These are phyloP conservation scores for Cyanoramphus novaezelandiae DNA, from an alignment of 2,113 vertebrate genomes.

Conservation along the genomic window DNA sequence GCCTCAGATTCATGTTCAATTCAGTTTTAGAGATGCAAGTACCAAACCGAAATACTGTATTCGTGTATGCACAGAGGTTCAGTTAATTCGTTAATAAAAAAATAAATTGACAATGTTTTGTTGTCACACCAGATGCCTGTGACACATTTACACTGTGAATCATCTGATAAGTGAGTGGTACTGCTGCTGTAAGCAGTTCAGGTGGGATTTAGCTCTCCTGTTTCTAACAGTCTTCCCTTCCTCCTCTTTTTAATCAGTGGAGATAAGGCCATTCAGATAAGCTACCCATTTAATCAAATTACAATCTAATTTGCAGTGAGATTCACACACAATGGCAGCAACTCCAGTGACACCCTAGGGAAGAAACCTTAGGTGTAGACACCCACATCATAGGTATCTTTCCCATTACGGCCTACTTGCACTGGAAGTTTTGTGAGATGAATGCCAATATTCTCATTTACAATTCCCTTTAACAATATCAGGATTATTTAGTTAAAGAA, in stretches of 20 bases:
- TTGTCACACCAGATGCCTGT: not conserved
- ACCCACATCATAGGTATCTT: not conserved
- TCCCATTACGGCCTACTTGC: not conserved
- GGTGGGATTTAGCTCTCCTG: not conserved
- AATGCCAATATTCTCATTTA: not conserved
- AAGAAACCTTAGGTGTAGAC: not conserved
- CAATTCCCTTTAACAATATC: not conserved
- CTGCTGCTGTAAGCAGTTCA: not conserved
- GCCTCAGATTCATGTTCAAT: not conserved
- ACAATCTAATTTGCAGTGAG: not conserved
- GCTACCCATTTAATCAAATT: not conserved
- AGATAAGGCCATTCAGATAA: not conserved
- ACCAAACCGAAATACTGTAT: not conserved
- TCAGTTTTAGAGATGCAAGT: not conserved
- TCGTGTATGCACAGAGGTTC: not conserved
- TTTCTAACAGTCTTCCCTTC: not conserved
- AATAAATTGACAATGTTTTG: not conserved
- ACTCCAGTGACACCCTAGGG: not conserved
- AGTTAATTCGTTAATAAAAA: not conserved
- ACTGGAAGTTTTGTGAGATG: not conserved
- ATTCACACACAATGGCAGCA: not conserved
- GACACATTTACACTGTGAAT: not conserved
- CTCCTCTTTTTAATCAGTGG: not conserved
- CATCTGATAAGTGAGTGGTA: not conserved
- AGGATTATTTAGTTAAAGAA: not conserved